Conservation (phyloP, 2,888 invertebrate genomes). For the Neocrepidodera transversa region DNA sequence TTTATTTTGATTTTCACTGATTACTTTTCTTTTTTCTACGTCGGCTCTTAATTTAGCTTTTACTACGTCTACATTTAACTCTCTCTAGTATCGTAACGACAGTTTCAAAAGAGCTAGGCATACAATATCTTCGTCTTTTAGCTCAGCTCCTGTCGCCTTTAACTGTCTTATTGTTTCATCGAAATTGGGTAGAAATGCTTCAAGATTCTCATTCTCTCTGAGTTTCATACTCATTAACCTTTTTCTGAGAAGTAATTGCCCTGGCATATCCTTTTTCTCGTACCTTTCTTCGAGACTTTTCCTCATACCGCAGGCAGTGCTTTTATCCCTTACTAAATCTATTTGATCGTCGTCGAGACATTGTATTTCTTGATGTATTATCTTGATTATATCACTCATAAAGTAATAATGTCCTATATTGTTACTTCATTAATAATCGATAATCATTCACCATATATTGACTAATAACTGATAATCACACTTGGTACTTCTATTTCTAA, state of each 20-base stretch:
- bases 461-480: no score
- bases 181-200: slow-evolving; percentile 1
- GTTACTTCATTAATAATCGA: no score
- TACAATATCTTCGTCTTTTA: background rate
- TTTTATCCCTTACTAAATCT: no score
- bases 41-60: background rate
- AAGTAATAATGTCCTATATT: no score
- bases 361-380: no score
- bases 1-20: background rate
- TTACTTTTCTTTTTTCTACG: background rate
- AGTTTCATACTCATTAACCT: background rate
- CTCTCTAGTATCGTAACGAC: background rate
- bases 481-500: no score
- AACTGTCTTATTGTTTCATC: slow-evolving; percentile 1
- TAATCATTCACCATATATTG: no score
- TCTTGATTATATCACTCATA: no score
- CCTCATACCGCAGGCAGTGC: no score
- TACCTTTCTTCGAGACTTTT: no score
- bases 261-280: no score
- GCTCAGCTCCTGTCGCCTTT: background rate
- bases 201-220: background rate
- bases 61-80: background rate
- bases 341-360: no score
- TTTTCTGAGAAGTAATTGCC: background rate
- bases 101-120: background rate